Percentiles rank a stretch among this genome's conserved stretches.
These are phyloP conservation scores for Drosophila prosaltans DNA, from an alignment of 1,140 invertebrate species.

Conservation along the genomic window DNA sequence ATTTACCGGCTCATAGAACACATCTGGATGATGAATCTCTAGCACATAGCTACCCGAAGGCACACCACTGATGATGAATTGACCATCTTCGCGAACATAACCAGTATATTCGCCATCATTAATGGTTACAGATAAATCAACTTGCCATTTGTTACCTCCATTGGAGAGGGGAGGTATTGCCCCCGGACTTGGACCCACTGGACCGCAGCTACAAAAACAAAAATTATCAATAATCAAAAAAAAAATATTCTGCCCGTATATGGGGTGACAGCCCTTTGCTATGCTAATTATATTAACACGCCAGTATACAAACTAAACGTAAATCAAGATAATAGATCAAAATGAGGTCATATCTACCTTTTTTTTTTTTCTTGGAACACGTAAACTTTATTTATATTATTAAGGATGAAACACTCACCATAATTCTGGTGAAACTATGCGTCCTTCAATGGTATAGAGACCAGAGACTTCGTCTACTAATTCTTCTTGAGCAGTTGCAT, in stretches of 20 bases:
- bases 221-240: neutral
- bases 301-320: neutral
- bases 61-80: conserved; percentile 94
- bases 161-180: conserved; percentile 67
- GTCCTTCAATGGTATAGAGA: conserved; percentile 88
- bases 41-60: conserved; percentile 97
- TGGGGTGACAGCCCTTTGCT: too few relatives aligned
- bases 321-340: neutral
- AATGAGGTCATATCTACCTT: neutral
- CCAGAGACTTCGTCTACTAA: conserved; percentile 70
- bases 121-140: conserved; percentile 90
- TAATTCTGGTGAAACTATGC: conserved; percentile 89
- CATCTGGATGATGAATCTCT: conserved; percentile 95
- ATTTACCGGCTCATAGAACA: conserved; percentile 93
- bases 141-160: conserved; percentile 86
- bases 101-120: conserved; percentile 95
- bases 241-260: neutral
- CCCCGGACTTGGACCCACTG: conserved; percentile 1
- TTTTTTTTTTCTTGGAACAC: neutral
- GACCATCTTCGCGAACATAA: conserved; percentile 96
- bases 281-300: too few relatives aligned
- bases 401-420: neutral
- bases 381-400: neutral
- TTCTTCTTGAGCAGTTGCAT: conserved; percentile 66
- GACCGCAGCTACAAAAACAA: neutral